Evolutionary conservation across 2,888 invertebrate species (phyloP).

Genomic region (Drosophila yooni): DNA sequence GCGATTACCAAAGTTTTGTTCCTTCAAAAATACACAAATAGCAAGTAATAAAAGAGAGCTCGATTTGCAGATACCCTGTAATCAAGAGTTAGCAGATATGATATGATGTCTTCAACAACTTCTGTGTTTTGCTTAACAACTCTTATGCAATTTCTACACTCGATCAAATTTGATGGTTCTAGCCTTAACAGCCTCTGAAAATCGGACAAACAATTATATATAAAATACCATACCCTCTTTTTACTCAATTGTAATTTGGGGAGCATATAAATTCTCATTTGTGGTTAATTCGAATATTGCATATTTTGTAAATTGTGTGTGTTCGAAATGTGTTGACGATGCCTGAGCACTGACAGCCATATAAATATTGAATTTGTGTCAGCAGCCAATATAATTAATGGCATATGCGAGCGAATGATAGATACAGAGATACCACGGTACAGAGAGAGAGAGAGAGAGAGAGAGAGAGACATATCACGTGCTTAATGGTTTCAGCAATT

Average conservation of each 20-base stretch:
- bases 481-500: constrained; percentile 41
- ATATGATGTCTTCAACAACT: no score
- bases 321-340: constrained; percentile 29
- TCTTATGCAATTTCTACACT: no score
- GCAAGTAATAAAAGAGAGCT: neutral
- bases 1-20: constrained; percentile 29
- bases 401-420: neutral
- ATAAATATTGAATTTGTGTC: constrained; percentile 22
- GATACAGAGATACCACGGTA: neutral
- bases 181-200: no score
- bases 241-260: neutral
- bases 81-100: accelerated
- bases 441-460: no score
- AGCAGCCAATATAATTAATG: constrained; percentile 27
- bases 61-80: neutral
- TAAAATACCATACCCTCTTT: neutral
- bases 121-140: no score
- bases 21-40: neutral
- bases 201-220: no score
- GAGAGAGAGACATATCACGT: constrained; percentile 22
- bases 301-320: constrained; percentile 11
- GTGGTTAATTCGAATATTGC: neutral
- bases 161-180: no score
- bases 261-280: neutral
- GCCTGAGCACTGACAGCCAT: constrained; percentile 30